These are phyloP conservation scores for Agrilus planipennis DNA, from an alignment of 1,140 invertebrate genomes.

Conservation along the genomic window DNA sequence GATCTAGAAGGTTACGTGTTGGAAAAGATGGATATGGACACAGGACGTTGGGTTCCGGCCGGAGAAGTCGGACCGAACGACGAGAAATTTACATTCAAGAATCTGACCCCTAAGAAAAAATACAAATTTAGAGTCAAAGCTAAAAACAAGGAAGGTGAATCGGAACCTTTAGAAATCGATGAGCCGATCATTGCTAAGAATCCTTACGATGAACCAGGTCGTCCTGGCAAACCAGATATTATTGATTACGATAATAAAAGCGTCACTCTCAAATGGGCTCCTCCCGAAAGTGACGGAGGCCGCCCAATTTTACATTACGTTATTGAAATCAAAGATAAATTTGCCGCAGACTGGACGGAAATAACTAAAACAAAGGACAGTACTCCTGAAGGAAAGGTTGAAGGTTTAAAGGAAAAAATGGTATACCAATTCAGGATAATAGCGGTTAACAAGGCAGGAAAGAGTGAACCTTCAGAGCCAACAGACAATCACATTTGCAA, in stretches of 20 bases:
- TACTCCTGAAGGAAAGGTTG: slow-evolving; percentile 68
- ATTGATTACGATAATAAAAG: slow-evolving; percentile 89
- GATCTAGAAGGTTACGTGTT: slow-evolving; percentile 91
- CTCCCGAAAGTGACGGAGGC: slow-evolving; percentile 83
- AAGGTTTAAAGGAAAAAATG: slow-evolving; percentile 85
- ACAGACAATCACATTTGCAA: slow-evolving; percentile 89
- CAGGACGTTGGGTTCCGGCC: slow-evolving; percentile 82
- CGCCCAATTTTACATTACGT: slow-evolving; percentile 90
- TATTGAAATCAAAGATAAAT: slow-evolving; percentile 94
- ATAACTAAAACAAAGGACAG: slow-evolving; percentile 67
- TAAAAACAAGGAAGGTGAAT: slow-evolving; percentile 96
- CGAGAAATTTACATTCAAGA: slow-evolving; percentile 75
- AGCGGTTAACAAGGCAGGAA: slow-evolving; percentile 86
- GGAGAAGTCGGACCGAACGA: slow-evolving; percentile 79
- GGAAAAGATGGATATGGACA: slow-evolving; percentile 93
- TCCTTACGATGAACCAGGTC: slow-evolving; percentile 85
- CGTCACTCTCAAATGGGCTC: slow-evolving; percentile 80
- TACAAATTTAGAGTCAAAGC: slow-evolving; percentile 98
- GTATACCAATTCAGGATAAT: slow-evolving; percentile 86
- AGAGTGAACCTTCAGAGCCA: slow-evolving; percentile 76
- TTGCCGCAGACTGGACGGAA: slow-evolving; percentile 78
- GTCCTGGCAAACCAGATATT: slow-evolving; percentile 83
- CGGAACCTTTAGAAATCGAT: slow-evolving; percentile 85
- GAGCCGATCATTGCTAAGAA: slow-evolving; percentile 86
- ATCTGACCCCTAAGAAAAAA: slow-evolving; percentile 91